Base-by-base conservation (phyloP, 2,888 invertebrate genomes). In the Drosophila yooni region DNA sequence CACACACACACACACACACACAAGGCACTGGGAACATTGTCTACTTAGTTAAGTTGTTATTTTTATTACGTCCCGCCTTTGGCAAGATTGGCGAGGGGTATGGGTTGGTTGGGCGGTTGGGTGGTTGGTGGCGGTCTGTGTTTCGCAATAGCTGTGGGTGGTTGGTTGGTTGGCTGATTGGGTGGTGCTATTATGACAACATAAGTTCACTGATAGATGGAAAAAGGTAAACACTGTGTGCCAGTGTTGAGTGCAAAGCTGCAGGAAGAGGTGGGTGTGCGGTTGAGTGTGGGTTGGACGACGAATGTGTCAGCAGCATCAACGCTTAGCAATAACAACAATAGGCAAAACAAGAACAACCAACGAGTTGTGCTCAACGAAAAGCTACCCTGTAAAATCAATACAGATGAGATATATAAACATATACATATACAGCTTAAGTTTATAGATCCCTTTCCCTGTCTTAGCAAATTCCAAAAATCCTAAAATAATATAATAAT, bases 1-100 rank as follows among this genome's bases (percentile, higher is more conserved):
- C 15, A 5, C n/a, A 5, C 8, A 11, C 18, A 61, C 65, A 27
- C 36, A 36, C 27, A 21, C 40, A 25, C 54, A 29, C 31, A 56
- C 48, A 25, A 67, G 60, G 25, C 31, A 51, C 54, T 61, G 43
- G 15, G 31, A 60, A 65, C 81, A 75, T 70, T 81, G 70, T 84
- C 79, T 76, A 77, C 88, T 85, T 82, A 82, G 85, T 87, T 85
- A 85, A 84, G 85, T 82, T 87, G 88, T 87, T 85, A 80, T 84
- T 82, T 87, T 84, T 87, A 84, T 82, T 84, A 83, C 60, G 61
- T 65, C 61, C 68, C 74, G 81, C 82, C 82, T 67, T 50, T 25
- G 84, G 78, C 74, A 59, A 69, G 40, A 40, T 48, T 46, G 27
- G 18, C 10, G 13, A 10, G n/a, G 51, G 21, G 18, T 7, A 5